Percentiles rank a stretch among this genome's conserved stretches.
These are phyloP conservation scores for Acronicta aceris DNA, from an alignment of 2,888 invertebrate genomes.

Conservation along the genomic window DNA sequence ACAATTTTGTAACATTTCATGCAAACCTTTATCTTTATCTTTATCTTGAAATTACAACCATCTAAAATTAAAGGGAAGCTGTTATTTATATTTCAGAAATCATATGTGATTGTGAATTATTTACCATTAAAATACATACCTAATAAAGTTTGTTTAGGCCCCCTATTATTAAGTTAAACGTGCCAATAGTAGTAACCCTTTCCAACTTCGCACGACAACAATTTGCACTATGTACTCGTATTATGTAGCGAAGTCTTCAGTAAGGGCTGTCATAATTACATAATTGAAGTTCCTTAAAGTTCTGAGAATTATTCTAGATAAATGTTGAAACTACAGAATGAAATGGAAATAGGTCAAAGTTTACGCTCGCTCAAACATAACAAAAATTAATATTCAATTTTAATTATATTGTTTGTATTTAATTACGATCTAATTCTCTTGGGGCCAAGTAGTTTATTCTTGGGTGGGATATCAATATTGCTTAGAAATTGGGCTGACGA, in stretches of 20 bases:
- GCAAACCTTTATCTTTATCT: too few species aligned
- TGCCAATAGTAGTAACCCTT: background rate
- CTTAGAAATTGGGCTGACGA: too few species aligned
- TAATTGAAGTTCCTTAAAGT: background rate
- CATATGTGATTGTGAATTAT: background rate
- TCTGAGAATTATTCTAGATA: constrained; percentile 1
- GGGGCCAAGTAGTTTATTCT: too few species aligned
- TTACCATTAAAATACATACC: too few species aligned
- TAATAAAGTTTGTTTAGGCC: background rate
- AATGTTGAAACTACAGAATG: constrained; percentile 1
- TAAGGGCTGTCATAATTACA: background rate
- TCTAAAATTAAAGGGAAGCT: background rate
- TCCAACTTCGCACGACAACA: background rate
- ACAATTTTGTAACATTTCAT: too few species aligned
- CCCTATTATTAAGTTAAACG: constrained; percentile 1
- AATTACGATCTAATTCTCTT: too few species aligned
- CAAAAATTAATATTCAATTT: too few species aligned
- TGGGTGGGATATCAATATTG: too few species aligned
- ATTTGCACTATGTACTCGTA: background rate
- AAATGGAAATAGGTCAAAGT: background rate
- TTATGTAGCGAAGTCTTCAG: background rate
- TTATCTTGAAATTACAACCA: too few species aligned
- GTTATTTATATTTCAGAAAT: background rate
- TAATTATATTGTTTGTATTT: too few species aligned
- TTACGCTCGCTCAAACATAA: background rate